Percentiles rank a stretch among this genome's conserved stretches.
These are phyloP conservation scores for Bedellia somnulentella DNA, from an alignment of 2,888 invertebrate genomes.

Conservation along the genomic window DNA sequence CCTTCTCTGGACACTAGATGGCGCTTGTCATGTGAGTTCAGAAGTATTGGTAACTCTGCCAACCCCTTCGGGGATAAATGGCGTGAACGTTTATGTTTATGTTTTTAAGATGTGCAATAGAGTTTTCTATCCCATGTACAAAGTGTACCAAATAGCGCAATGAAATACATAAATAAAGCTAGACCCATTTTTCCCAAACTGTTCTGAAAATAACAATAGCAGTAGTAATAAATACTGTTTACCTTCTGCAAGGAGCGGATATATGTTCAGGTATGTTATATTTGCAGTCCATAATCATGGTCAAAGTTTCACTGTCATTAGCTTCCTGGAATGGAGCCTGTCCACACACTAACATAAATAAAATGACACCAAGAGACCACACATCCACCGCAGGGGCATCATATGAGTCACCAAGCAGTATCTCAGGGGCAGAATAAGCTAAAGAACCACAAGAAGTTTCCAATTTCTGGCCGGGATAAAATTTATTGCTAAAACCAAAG, in stretches of 20 bases:
- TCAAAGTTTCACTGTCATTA: constrained; percentile 98
- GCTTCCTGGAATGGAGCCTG: constrained; percentile 98
- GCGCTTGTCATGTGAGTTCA: no score
- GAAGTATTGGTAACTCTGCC: no score
- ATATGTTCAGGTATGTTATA: constrained; percentile 90
- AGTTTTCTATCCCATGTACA: no score
- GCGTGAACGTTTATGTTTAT: no score
- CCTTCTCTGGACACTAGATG: no score
- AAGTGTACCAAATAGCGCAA: no score
- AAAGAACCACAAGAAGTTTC: constrained; percentile 98
- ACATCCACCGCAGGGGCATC: constrained; percentile 99
- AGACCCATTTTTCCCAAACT: no score
- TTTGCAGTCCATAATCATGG: constrained; percentile 99
- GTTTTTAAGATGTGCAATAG: no score
- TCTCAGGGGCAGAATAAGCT: constrained; percentile 99
- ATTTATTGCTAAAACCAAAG: constrained; percentile 96
- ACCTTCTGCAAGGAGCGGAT: constrained; percentile 83
- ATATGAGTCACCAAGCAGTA: constrained; percentile 96
- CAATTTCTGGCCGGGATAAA: constrained; percentile 93
- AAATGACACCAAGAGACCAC: constrained; percentile 97
- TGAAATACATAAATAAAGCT: no score
- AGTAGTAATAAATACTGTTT: constrained; percentile 11
- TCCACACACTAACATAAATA: constrained; percentile 98
- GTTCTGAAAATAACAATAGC: no score
- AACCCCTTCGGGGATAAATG: no score